Evolutionary conservation across 2,113 vertebrate genomes (phyloP).

Genomic region (Eclectus roratus): DNA sequence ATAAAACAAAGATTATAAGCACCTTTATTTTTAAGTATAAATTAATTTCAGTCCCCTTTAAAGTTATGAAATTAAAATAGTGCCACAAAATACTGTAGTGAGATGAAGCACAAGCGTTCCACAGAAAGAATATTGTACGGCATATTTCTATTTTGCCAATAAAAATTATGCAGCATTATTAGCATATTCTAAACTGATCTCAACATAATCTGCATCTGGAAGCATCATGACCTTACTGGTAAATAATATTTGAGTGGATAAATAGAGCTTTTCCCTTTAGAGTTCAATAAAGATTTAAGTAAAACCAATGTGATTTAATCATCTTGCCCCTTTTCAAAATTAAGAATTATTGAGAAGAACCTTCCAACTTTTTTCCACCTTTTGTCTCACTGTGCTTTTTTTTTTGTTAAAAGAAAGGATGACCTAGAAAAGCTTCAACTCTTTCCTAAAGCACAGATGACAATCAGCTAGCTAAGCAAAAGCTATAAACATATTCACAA

Average conservation of each 20-base stretch:
- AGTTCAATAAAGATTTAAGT: background rate
- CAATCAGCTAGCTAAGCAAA: conserved; percentile 18
- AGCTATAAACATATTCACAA: background rate
- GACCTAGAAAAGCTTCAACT: conserved; percentile 9
- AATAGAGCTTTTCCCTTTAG: background rate
- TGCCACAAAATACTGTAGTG: background rate
- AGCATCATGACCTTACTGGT: background rate
- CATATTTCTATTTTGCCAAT: background rate
- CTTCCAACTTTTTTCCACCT: background rate
- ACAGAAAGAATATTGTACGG: background rate
- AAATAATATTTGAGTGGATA: background rate
- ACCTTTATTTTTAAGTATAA: background rate
- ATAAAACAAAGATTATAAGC: background rate
- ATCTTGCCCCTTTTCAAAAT: background rate
- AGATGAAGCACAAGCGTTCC: background rate
- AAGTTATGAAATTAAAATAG: background rate
- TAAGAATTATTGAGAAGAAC: background rate
- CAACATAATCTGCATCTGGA: background rate
- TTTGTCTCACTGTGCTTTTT: background rate
- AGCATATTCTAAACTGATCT: background rate
- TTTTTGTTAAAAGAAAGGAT: background rate
- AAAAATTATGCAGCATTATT: background rate
- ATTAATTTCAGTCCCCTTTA: background rate
- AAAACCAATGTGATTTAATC: background rate
- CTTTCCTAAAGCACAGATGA: background rate